Evolutionary conservation across 2,888 invertebrate genomes (phyloP).

Genomic region (Cerastis rubricosa): DNA sequence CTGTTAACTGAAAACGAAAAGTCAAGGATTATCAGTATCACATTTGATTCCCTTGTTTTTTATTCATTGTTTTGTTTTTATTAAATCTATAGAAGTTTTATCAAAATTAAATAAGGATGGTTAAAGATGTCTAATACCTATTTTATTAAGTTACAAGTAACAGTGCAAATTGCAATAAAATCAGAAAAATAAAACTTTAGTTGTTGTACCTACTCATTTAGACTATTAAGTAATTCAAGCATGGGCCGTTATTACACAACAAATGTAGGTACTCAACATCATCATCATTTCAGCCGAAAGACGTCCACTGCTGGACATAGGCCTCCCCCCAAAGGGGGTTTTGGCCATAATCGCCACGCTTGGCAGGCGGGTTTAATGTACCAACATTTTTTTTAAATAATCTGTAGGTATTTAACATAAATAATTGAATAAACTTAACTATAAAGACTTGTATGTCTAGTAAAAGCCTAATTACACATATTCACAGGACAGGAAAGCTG

Average conservation of each 20-base stretch:
- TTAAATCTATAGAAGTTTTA: neutral
- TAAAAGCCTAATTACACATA: constrained; percentile 11
- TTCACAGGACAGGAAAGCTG: constrained; percentile 9
- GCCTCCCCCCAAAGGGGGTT: too few relatives aligned
- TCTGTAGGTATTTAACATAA: neutral
- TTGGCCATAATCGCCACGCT: too few relatives aligned
- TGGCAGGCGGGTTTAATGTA: too few relatives aligned
- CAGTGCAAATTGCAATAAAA: neutral
- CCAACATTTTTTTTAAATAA: too few relatives aligned
- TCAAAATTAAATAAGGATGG: neutral
- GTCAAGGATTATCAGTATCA: neutral
- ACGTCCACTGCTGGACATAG: too few relatives aligned
- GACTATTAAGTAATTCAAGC: neutral
- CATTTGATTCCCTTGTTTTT: neutral
- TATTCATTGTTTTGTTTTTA: neutral
- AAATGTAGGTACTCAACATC: too few relatives aligned
- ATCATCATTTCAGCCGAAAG: too few relatives aligned
- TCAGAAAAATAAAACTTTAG: neutral
- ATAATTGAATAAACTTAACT: neutral
- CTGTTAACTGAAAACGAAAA: neutral
- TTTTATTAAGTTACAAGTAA: neutral
- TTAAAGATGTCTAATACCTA: neutral
- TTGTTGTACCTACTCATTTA: neutral
- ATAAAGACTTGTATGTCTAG: neutral
- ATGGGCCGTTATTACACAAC: neutral